Evolutionary conservation across 2,888 invertebrate species (phyloP), one percentile per base, ranked within the genome.

Genomic region (Rhagophthalmus giganteus): DNA sequence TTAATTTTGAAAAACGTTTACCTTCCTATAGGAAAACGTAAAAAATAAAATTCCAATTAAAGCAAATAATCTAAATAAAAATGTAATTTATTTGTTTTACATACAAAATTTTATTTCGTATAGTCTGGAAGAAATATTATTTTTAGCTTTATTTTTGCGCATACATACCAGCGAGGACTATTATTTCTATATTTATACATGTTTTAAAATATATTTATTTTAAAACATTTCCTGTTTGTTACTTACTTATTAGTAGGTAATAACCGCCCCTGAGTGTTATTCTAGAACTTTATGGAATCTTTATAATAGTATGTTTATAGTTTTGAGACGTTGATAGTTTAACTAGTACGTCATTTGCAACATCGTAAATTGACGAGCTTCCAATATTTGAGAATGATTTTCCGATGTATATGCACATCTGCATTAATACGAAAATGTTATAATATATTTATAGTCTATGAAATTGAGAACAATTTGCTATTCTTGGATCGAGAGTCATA

Each of bases 401-500:
- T 20, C 7, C 20, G 20, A 5, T 20, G 20, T 20, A 20, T 3
- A 20, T 5, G 7, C 20, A 20, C 20, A 20, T 20, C 7, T 20
- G 3, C 20, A 20, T 20, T 27, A 27, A 5, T 9, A 7, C 4
- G 7, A 31, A 7, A 3, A 31, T 31, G 10, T 31, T 31, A 4
- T n/a, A n/a, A n/a, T 5, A 26, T 48, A 48, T 48, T 35, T 48
- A 39, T 47, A 48, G 38, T 12, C 8, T 9, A 9, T 41, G 42
- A 50, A 50, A 42, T 50, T 14, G 44, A 50, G 59, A 54, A 46
- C 54, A 54, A 39, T 39, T 49, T 42, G 31, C 56, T 60, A 60
- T 58, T 58, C 48, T 47, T 54, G 54, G 55, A 10, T 25, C 40
- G 35, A 35, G 45, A 57, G 54, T 60, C 60, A 55, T 54, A 45